These are phyloP conservation scores for Gnatocerus cornutus DNA, from an alignment of 2,888 invertebrate species.

Conservation along the genomic window DNA sequence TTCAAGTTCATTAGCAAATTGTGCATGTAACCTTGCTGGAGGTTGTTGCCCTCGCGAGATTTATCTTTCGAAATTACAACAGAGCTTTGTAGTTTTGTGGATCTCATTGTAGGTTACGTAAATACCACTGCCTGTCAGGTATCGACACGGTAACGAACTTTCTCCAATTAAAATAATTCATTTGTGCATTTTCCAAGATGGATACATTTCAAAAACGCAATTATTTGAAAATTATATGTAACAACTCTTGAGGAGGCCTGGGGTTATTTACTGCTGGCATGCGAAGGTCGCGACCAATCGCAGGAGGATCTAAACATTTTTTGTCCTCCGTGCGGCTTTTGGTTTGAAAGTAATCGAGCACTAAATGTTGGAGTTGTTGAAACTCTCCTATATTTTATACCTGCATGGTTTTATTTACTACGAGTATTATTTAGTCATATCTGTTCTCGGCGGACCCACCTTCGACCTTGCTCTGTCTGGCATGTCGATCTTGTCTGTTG, in stretches of 20 bases:
- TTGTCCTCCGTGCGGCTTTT: slow-evolving; percentile 32
- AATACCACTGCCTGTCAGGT: not conserved
- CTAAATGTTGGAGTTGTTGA: slow-evolving; percentile 18
- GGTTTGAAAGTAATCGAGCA: slow-evolving; percentile 21
- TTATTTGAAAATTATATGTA: slow-evolving; percentile 36
- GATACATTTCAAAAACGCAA: slow-evolving; percentile 1
- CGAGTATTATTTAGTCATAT: not conserved
- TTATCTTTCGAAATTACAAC: slow-evolving; percentile 26
- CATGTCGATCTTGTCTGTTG: slow-evolving; percentile 33
- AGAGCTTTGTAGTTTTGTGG: slow-evolving; percentile 21
- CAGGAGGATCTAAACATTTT: slow-evolving; percentile 26
- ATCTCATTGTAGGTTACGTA: slow-evolving; percentile 19
- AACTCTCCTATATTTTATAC: slow-evolving; percentile 15
- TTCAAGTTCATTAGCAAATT: slow-evolving; percentile 41
- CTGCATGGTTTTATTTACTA: slow-evolving; percentile 32
- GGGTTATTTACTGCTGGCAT: slow-evolving; percentile 41
- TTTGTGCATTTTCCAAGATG: not conserved
- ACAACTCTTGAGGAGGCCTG: slow-evolving; percentile 14
- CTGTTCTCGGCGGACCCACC: slow-evolving; percentile 35
- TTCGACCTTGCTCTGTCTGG: slow-evolving; percentile 50
- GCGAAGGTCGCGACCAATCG: slow-evolving; percentile 44
- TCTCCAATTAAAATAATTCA: slow-evolving; percentile 19
- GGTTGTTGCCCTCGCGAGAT: slow-evolving; percentile 31
- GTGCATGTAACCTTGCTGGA: slow-evolving; percentile 37
- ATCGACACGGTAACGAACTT: slow-evolving; percentile 11